Conservation (phyloP, 2,888 invertebrate species). For the Formica aserva region DNA sequence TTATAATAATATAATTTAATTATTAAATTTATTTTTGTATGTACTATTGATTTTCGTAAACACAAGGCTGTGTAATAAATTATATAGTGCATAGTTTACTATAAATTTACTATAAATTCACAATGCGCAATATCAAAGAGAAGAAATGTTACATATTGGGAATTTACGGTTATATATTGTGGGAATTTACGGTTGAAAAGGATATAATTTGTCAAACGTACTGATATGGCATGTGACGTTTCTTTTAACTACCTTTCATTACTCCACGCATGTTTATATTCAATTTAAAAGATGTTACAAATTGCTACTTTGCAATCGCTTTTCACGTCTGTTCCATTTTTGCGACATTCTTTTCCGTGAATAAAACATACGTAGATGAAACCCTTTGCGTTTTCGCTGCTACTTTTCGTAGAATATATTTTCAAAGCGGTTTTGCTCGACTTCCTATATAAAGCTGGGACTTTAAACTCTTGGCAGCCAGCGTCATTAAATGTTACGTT, state of each 20-base stretch:
- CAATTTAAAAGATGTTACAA: slow-evolving; percentile 17
- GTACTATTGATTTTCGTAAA: neutral
- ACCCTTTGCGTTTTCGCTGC: slow-evolving; percentile 39
- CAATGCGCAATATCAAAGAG: neutral
- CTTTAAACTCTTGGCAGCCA: slow-evolving; percentile 23
- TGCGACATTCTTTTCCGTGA: slow-evolving; percentile 25
- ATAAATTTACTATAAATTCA: neutral
- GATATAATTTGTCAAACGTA: slow-evolving; percentile 25
- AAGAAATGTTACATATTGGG: neutral
- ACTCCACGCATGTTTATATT: neutral
- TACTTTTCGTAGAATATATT: slow-evolving; percentile 28
- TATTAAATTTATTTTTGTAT: neutral
- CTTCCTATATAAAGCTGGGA: neutral
- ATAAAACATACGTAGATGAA: neutral
- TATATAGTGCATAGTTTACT: neutral
- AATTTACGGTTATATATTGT: neutral
- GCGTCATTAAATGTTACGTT: slow-evolving; percentile 33
- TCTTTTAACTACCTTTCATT: slow-evolving; percentile 12
- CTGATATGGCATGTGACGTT: neutral
- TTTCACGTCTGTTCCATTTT: slow-evolving; percentile 31
- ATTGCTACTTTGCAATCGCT: slow-evolving; percentile 21
- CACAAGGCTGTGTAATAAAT: neutral
- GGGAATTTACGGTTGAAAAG: neutral
- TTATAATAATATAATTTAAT: neutral
- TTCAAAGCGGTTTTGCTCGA: slow-evolving; percentile 14